These are phyloP conservation scores for Heteropelma amictum DNA, from an alignment of 2,888 invertebrate species.

Conservation along the genomic window DNA sequence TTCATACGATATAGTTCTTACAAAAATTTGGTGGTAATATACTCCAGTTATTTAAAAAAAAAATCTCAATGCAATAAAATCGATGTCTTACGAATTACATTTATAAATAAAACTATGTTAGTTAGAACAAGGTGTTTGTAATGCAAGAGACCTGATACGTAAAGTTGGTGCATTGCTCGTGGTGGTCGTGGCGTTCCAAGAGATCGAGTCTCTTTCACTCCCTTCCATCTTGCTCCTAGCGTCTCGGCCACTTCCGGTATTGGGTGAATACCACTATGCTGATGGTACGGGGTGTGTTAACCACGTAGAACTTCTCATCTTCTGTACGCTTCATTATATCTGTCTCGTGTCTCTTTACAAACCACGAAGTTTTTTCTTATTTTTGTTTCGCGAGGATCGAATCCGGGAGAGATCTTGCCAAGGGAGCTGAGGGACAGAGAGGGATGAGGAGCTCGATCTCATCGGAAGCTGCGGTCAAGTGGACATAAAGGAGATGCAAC, in stretches of 20 bases:
- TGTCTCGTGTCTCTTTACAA: conserved; percentile 29
- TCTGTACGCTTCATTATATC: conserved; percentile 13
- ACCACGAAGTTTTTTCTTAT: too few species aligned
- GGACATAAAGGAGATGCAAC: too few species aligned
- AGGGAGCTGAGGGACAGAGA: too few species aligned
- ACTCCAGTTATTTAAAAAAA: too few species aligned
- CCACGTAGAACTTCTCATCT: conserved; percentile 14
- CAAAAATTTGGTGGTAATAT: too few species aligned
- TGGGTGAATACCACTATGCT: conserved; percentile 27
- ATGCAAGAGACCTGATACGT: conserved; percentile 43
- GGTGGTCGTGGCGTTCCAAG: conserved; percentile 63
- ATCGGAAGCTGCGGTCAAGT: too few species aligned
- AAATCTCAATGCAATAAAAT: too few species aligned
- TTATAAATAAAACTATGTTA: background rate
- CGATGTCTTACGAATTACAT: too few species aligned
- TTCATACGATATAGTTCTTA: too few species aligned
- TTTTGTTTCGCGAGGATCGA: too few species aligned
- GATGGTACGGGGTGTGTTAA: background rate
- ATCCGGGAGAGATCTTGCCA: too few species aligned
- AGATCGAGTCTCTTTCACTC: conserved; percentile 65
- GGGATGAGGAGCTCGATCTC: too few species aligned
- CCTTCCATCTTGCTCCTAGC: conserved; percentile 42
- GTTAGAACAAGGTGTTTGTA: background rate
- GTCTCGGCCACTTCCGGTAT: conserved; percentile 70
- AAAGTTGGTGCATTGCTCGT: conserved; percentile 25